Conservation (phyloP, 2,888 invertebrate genomes). For the Phanerotoma sp. region DNA sequence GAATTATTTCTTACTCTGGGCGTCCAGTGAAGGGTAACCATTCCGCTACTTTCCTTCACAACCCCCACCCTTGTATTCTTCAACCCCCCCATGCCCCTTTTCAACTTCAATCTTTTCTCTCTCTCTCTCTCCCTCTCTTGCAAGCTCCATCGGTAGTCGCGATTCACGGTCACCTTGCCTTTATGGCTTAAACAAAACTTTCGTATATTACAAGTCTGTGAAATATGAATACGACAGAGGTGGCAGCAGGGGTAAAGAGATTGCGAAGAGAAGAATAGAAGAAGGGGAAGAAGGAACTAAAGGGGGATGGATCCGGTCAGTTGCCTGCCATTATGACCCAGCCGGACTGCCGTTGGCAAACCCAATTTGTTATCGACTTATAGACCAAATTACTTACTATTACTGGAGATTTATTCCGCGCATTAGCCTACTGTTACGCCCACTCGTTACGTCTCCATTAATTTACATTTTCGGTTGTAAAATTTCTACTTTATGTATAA, state of each 20-base stretch:
- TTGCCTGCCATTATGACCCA: constrained; percentile 53
- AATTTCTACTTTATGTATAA: constrained; percentile 2
- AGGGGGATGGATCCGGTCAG: constrained; percentile 51
- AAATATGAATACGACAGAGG: constrained; percentile 52
- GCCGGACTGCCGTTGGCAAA: constrained; percentile 52
- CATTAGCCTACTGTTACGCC: constrained; percentile 49
- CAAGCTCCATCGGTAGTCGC: constrained; percentile 24
- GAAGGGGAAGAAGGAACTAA: constrained; percentile 23
- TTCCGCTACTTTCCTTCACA: constrained; percentile 11
- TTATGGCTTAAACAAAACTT: constrained; percentile 57
- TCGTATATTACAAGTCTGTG: constrained; percentile 55
- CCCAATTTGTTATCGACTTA: constrained; percentile 59
- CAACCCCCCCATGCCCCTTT: constrained; percentile 7
- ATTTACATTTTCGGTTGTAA: constrained; percentile 38
- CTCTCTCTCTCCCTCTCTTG: constrained; percentile 12
- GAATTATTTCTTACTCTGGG: constrained; percentile 49
- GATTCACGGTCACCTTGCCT: constrained; percentile 40
- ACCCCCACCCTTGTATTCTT: background rate
- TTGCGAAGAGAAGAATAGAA: constrained; percentile 15
- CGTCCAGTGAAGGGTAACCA: constrained; percentile 44
- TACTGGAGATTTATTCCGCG: constrained; percentile 57
- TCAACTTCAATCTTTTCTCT: background rate
- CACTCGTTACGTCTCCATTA: constrained; percentile 54
- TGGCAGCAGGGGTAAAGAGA: constrained; percentile 16
- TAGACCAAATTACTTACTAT: constrained; percentile 57